A percentile compares a stretch with the other conserved stretches of the same genome.
Conservation (phyloP, 2,113 vertebrate genomes). For the Oncorhynchus gorbuscha region DNA sequence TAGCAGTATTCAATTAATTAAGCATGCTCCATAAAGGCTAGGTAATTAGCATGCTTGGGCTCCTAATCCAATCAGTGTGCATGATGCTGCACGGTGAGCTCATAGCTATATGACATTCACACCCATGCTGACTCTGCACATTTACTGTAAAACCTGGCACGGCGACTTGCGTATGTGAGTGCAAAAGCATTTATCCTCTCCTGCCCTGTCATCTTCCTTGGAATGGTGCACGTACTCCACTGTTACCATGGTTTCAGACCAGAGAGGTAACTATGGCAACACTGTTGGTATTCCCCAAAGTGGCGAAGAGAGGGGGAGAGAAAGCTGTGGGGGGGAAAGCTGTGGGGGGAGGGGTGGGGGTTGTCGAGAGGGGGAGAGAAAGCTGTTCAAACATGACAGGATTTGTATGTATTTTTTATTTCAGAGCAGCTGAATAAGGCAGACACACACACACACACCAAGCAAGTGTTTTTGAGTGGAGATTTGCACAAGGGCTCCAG, state of each 20-base stretch:
- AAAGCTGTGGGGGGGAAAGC: not conserved
- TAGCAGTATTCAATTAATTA: not conserved
- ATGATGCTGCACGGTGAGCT: not conserved
- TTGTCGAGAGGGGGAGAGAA: not conserved
- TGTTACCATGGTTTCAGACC: not conserved
- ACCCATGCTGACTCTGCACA: not conserved
- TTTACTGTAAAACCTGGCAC: not conserved
- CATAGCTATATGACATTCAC: not conserved
- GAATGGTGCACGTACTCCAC: not conserved
- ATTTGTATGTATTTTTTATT: too few species aligned
- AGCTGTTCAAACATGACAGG: not conserved
- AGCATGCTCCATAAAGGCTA: not conserved
- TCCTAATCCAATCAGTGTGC: not conserved
- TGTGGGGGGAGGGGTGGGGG: too few species aligned
- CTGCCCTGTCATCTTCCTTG: not conserved
- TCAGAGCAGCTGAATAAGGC: too few species aligned
- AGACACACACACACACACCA: not conserved
- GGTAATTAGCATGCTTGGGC: not conserved
- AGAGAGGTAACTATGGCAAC: not conserved
- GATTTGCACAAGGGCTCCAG: slow-evolving; percentile 1
- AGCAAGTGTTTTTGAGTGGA: not conserved
- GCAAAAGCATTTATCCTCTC: not conserved
- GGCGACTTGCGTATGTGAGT: not conserved
- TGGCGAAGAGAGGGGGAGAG: not conserved
- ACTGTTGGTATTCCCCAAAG: not conserved